A percentile compares a stretch with the other conserved stretches of the same genome.
These are phyloP conservation scores for Hesperia comma DNA, from an alignment of 2,888 invertebrate species.

Conservation along the genomic window DNA sequence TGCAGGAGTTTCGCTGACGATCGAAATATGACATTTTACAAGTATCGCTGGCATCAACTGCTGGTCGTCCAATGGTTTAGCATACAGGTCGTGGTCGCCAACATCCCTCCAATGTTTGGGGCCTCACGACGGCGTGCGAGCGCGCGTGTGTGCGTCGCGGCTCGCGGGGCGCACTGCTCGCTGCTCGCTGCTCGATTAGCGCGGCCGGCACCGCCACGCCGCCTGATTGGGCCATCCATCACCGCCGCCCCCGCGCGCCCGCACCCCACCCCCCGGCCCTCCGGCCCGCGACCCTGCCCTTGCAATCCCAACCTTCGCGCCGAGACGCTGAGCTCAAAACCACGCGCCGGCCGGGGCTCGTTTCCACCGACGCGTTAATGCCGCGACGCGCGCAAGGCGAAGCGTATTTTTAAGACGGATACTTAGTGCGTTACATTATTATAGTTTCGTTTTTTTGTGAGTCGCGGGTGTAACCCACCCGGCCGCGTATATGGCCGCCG, in stretches of 20 bases:
- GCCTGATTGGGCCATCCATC: conserved; percentile 85
- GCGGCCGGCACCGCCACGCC: conserved; percentile 78
- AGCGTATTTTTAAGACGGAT: conserved; percentile 82
- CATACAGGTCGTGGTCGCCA: not conserved
- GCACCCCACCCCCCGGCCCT: conserved; percentile 53
- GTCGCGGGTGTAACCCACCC: conserved; percentile 74
- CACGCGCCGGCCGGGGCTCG: conserved; percentile 32
- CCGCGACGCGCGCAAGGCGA: conserved; percentile 75
- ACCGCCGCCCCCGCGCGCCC: conserved; percentile 70
- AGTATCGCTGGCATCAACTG: not conserved
- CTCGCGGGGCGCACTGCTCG: conserved; percentile 77
- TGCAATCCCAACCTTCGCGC: conserved; percentile 54
- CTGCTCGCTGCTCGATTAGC: conserved; percentile 66
- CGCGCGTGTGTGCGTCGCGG: conserved; percentile 71
- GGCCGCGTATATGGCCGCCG: conserved; percentile 69
- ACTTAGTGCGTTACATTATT: conserved; percentile 83
- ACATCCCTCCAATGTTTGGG: conserved; percentile 20
- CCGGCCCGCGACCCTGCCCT: conserved; percentile 43
- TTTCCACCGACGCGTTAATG: conserved; percentile 64
- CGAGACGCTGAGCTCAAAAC: not conserved
- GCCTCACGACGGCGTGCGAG: conserved; percentile 10
- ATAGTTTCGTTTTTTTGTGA: conserved; percentile 76
- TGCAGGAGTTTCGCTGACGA: too few relatives aligned
- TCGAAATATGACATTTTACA: too few relatives aligned
- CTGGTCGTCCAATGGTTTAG: not conserved